Evolutionary conservation across 2,797 vertebrate genomes (phyloP).

Genomic region (Acridotheres tristis): DNA sequence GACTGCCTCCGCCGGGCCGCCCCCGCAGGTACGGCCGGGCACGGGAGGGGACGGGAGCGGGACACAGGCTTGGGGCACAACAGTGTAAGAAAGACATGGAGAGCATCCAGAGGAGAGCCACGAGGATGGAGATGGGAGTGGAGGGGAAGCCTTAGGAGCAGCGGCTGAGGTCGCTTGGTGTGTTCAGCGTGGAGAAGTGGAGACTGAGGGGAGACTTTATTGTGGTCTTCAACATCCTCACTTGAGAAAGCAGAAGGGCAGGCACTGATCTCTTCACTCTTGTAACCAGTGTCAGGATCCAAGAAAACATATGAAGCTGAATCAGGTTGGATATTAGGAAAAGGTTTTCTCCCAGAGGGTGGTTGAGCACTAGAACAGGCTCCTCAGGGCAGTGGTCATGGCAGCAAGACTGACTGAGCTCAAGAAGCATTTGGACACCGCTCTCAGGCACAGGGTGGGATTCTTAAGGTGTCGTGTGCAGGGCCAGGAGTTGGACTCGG

Average conservation of each 20-base stretch:
- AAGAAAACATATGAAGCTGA: not conserved
- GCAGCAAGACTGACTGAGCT: not conserved
- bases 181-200: not conserved
- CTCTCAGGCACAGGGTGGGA: not conserved
- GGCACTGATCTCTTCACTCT: not conserved
- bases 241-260: not conserved
- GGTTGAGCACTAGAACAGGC: not conserved
- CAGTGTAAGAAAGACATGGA: rapidly evolving
- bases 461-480: not conserved
- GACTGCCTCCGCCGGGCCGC: slow-evolving; percentile 85
- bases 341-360: not conserved
- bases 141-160: not conserved
- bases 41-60: not conserved
- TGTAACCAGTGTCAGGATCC: not conserved
- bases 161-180: not conserved
- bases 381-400: not conserved
- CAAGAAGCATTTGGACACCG: rapidly evolving
- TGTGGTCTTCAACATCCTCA: not conserved
- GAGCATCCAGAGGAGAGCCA: not conserved
- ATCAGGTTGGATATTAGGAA: not conserved
- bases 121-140: not conserved
- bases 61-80: rapidly evolving
- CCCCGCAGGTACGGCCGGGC: slow-evolving; percentile 82
- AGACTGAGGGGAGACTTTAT: not conserved
- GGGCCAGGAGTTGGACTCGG: not conserved